Evolutionary conservation across 1,140 invertebrate genomes (phyloP), one percentile per base, ranked within the genome.

Genomic region (Drosophila murphyi): DNA sequence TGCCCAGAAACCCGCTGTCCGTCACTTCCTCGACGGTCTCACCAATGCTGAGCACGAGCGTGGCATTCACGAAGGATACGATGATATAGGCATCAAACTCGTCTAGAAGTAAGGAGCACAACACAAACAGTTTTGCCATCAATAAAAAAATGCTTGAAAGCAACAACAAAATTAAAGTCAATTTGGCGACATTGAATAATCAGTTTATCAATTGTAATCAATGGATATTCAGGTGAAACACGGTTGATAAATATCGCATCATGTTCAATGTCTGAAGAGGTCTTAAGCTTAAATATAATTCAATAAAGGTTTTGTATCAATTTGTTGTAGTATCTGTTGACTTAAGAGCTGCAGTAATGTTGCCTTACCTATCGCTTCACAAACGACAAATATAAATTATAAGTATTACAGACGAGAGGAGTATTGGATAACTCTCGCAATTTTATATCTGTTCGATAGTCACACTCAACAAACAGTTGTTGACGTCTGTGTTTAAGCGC

Each of bases 21-120:
- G 98, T 99, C 1, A 99, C 99, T 97, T 99, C 99, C 93, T 99
- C 99, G 37, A 99, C 99, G 73, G 98, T 99, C 93, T 99, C 99
- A 76, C 99, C 99, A 93, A 99, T 99, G 76, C 98, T 99, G 76
- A 99, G 95, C 67, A 99, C 99, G 76, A 99, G 95, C 32, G 99
- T 99, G 68, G 99, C 99, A 94, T 99, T 99, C 43, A 99, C 97
- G 96, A 99, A 99, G 48, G 99, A 99, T 74, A 99, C 99, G 93
- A 99, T 98, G 94, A 99, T 99, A 94, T 99, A 99, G 48, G 99
- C 97, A 96, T 99, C 99, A 95, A 75, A 71, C 39, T 88, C 81
- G 69, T 86, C 82, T 86, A 86, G 71, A 86, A 90, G 43, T 78
- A 89, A 20, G 34, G 67, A 73, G 6, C 65, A 65, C 34, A 63